These are phyloP conservation scores for Tetraodon nigroviridis DNA, from an alignment of 2,113 vertebrate genomes.

Conservation along the genomic window DNA sequence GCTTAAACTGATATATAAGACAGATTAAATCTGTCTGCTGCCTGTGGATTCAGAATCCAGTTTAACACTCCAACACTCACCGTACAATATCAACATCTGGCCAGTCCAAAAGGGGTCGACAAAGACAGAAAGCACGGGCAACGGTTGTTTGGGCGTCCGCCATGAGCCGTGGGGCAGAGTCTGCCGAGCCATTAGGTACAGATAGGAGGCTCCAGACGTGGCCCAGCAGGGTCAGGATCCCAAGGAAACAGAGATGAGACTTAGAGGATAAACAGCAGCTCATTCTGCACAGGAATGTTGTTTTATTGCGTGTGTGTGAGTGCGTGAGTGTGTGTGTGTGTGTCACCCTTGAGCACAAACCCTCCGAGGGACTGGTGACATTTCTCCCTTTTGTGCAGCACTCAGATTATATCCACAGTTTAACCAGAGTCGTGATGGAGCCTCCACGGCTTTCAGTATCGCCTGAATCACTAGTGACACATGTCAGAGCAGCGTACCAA, in stretches of 20 bases:
- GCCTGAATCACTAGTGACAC: slow-evolving; percentile 61
- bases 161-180: slow-evolving; percentile 15
- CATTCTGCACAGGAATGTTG: neutral
- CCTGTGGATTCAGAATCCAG: slow-evolving; percentile 11
- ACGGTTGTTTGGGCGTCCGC: slow-evolving; percentile 17
- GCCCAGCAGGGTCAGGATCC: slow-evolving; percentile 26
- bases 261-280: slow-evolving; percentile 1
- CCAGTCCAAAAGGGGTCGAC: slow-evolving; percentile 2
- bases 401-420: slow-evolving; percentile 48
- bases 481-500: slow-evolving; percentile 23
- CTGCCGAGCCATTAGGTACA: slow-evolving; percentile 50
- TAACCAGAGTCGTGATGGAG: slow-evolving; percentile 49
- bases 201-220: slow-evolving; percentile 34
- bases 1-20: slow-evolving; percentile 39
- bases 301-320: slow-evolving; percentile 1
- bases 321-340: slow-evolving; percentile 9
- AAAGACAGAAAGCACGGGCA: slow-evolving; percentile 1
- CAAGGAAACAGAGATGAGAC: slow-evolving; percentile 22
- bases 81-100: slow-evolving; percentile 45
- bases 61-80: slow-evolving; percentile 11
- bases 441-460: slow-evolving; percentile 46
- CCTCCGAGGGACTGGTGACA: slow-evolving; percentile 59
- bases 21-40: slow-evolving; percentile 46
- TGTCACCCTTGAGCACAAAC: slow-evolving; percentile 41
- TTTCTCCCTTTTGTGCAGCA: slow-evolving; percentile 59